These are phyloP conservation scores for Notarius lentiginosus DNA, from an alignment of 2,113 vertebrate species.

Conservation along the genomic window DNA sequence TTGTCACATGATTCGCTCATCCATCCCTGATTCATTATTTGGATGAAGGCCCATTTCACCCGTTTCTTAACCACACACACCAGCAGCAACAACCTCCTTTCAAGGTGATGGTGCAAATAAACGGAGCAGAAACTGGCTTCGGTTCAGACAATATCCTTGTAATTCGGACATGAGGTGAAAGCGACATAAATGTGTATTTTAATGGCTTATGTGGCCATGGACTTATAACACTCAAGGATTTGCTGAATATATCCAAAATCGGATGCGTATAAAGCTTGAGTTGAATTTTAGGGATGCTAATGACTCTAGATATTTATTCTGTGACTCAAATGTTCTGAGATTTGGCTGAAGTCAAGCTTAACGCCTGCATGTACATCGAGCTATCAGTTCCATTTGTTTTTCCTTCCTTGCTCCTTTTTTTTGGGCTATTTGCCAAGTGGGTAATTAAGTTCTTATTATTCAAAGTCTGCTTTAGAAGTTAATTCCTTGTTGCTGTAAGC, in stretches of 20 bases:
- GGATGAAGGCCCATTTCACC: neutral
- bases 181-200: slow-evolving; percentile 18
- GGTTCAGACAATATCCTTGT: slow-evolving; percentile 11
- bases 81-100: neutral
- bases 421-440: slow-evolving; percentile 27
- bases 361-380: slow-evolving; percentile 17
- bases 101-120: slow-evolving; percentile 20
- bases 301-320: slow-evolving; percentile 21
- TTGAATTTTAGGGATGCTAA: slow-evolving; percentile 8
- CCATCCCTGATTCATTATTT: neutral
- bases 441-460: slow-evolving; percentile 54
- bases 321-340: slow-evolving; percentile 21
- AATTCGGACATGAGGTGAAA: slow-evolving; percentile 19
- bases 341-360: slow-evolving; percentile 26
- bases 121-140: neutral
- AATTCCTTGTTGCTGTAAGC: slow-evolving; percentile 46
- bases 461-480: slow-evolving; percentile 46
- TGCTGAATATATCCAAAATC: neutral
- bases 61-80: neutral
- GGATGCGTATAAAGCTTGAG: neutral
- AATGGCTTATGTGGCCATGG: neutral
- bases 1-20: neutral
- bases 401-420: neutral
- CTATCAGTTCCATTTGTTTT: slow-evolving; percentile 24
- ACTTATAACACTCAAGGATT: slow-evolving; percentile 33